phyloP scores from a whole-genome alignment of 2,113 vertebrate species.

The Isurus oxyrinchus region DNA sequence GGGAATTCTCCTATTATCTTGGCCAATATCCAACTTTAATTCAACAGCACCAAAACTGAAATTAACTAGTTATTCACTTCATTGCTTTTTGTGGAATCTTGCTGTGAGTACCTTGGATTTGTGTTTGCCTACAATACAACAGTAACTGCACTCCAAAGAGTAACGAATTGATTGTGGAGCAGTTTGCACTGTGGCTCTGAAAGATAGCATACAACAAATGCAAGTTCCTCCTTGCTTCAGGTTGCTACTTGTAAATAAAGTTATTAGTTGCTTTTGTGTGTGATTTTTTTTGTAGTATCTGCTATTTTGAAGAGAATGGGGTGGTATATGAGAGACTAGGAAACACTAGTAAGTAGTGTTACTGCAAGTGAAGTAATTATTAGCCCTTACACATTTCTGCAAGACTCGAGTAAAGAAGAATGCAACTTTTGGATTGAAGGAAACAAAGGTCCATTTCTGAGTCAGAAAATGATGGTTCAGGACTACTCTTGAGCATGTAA shows the following conservation, averaged over 20 bases:
- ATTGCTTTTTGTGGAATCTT: not conserved
- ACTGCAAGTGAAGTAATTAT: not conserved
- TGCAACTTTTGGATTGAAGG: not conserved
- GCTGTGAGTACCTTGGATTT: not conserved
- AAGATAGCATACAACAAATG: not conserved
- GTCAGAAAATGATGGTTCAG: not conserved
- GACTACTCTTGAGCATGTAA: not conserved
- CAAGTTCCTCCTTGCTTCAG: not conserved
- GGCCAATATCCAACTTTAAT: not conserved
- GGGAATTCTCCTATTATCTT: not conserved
- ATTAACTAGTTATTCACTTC: not conserved
- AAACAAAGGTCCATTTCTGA: not conserved
- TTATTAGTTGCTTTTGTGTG: not conserved
- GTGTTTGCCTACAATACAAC: not conserved
- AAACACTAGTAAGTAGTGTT: not conserved
- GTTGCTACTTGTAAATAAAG: not conserved
- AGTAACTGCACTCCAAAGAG: not conserved
- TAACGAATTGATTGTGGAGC: not conserved
- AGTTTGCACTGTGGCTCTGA: not conserved
- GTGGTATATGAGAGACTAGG: not conserved
- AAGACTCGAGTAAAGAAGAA: not conserved
- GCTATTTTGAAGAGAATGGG: not conserved
- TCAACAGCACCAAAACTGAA: not conserved
- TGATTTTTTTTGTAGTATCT: not conserved
- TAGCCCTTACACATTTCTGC: not conserved